Conservation (phyloP, 2,113 vertebrate genomes). For the Hemiscyllium ocellatum region DNA sequence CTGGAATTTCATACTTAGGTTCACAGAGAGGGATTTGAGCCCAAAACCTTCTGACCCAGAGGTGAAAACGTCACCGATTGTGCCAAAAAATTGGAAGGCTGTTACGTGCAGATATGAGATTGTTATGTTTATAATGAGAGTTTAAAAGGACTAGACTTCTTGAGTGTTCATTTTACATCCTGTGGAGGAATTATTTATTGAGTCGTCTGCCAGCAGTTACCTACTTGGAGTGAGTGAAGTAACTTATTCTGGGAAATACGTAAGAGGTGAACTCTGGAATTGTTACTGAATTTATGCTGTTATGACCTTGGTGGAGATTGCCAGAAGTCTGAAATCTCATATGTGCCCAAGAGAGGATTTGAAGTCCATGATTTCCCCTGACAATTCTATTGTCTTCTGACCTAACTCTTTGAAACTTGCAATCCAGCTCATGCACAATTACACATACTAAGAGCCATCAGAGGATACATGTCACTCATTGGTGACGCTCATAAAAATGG, state of each 20-base stretch:
- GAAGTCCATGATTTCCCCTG: neutral
- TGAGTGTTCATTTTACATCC: neutral
- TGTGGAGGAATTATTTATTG: neutral
- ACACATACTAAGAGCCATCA: neutral
- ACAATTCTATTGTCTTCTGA: neutral
- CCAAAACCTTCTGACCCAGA: neutral
- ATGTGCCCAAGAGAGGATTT: neutral
- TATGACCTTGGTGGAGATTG: neutral
- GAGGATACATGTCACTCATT: neutral
- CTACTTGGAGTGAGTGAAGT: neutral
- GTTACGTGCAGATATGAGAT: neutral
- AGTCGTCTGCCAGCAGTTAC: neutral
- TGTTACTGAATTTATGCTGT: neutral
- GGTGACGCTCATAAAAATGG: too few relatives aligned
- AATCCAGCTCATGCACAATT: neutral
- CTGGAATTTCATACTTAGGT: too few relatives aligned
- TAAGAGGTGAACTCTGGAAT: neutral
- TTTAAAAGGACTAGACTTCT: neutral
- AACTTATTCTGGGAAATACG: neutral
- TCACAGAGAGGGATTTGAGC: neutral
- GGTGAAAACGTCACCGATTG: neutral
- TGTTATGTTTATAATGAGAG: neutral
- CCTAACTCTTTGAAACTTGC: neutral
- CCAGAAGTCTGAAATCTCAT: neutral
- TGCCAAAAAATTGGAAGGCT: neutral